Evolutionary conservation across 2,113 vertebrate species (phyloP).

Genomic region (Phrynosoma platyrhinos): DNA sequence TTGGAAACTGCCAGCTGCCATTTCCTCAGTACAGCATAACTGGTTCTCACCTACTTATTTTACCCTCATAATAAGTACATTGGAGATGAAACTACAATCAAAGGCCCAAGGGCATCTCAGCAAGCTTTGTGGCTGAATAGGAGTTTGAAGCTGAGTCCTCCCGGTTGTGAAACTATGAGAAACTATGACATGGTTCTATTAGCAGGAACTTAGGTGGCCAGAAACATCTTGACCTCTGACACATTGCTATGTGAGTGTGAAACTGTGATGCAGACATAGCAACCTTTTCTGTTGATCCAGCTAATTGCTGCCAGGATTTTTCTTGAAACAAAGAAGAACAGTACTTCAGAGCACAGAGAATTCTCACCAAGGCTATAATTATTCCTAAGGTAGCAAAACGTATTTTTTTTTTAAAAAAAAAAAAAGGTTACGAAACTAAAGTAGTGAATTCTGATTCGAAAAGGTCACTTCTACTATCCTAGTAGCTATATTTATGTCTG

Average conservation of each 20-base stretch:
- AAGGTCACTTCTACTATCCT: conserved; percentile 42
- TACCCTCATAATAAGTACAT: neutral
- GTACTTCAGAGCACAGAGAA: neutral
- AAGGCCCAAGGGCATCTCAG: neutral
- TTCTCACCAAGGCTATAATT: accelerated
- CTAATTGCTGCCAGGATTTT: neutral
- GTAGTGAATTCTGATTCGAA: neutral
- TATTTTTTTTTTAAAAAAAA: neutral
- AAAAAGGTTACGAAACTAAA: conserved; percentile 30
- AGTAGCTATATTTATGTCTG: conserved; percentile 37
- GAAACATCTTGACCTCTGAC: conserved; percentile 1
- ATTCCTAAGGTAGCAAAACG: neutral
- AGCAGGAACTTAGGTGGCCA: neutral
- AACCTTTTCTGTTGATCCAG: neutral
- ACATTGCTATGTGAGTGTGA: neutral
- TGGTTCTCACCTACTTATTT: neutral
- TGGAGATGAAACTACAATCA: neutral
- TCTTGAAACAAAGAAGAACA: neutral
- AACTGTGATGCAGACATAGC: accelerated
- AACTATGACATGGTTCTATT: too few relatives aligned
- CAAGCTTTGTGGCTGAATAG: neutral
- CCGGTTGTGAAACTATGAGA: neutral
- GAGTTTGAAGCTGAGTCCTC: neutral
- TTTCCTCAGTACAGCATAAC: neutral
- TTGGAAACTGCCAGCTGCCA: too few relatives aligned